phyloP scores from a whole-genome alignment of 1,140 invertebrate genomes.

The Schlechtendalia chinensis region DNA sequence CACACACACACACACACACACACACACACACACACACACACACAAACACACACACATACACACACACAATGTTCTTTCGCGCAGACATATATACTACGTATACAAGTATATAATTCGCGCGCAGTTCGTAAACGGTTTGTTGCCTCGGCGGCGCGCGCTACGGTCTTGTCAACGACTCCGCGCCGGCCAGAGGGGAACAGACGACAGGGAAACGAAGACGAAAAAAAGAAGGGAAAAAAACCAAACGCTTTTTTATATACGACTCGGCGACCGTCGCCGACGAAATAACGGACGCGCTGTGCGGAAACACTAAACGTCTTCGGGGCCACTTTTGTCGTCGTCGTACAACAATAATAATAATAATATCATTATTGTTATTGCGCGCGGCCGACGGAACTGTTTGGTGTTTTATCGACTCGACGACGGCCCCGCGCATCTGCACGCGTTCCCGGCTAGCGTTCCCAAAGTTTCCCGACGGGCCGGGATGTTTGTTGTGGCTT shows the following conservation, averaged over 20 bases:
- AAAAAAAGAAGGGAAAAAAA: neutral
- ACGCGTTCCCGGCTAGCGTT: too few species aligned
- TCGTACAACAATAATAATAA: neutral
- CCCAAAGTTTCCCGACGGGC: too few species aligned
- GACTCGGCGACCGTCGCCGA: constrained; percentile 24
- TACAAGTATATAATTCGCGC: too few species aligned
- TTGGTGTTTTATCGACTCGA: neutral
- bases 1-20: neutral
- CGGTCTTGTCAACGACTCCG: too few species aligned
- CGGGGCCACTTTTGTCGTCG: neutral
- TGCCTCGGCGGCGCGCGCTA: neutral
- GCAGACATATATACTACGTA: too few species aligned
- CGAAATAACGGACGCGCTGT: constrained; percentile 12
- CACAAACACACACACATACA: too few species aligned
- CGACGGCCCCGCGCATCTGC: neutral
- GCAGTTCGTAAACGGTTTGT: too few species aligned
- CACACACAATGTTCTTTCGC: constrained; percentile 15
- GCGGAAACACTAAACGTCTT: neutral
- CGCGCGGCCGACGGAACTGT: neutral
- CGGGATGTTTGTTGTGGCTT: too few species aligned
- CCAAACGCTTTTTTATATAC: constrained; percentile 8
- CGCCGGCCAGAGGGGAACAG: neutral
- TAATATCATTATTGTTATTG: neutral
- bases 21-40: too few species aligned
- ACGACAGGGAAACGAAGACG: neutral